A percentile compares a stretch with the other conserved stretches of the same genome.
Conservation (phyloP, 2,888 invertebrate species). For the Pegoplata infirma region DNA sequence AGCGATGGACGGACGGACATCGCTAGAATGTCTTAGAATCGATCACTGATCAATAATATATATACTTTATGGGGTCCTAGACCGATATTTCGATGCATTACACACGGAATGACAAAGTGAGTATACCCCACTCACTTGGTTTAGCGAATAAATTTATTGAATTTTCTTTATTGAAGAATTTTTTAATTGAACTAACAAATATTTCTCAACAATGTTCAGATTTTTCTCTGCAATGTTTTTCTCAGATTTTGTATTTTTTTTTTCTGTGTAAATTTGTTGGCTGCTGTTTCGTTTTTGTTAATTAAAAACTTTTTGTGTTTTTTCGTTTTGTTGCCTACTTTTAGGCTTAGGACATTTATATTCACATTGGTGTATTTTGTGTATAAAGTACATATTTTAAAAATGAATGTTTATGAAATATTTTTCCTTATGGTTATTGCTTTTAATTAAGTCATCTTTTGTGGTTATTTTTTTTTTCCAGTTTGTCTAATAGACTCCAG, state of each 20-base stretch:
- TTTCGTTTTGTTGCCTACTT: constrained; percentile 51
- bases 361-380: not conserved
- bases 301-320: constrained; percentile 49
- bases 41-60: too few relatives aligned
- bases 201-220: too few relatives aligned
- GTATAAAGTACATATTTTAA: too few relatives aligned
- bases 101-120: too few relatives aligned
- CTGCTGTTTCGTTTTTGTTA: constrained; percentile 15
- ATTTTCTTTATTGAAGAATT: too few relatives aligned
- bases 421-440: constrained; percentile 28
- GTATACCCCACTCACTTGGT: too few relatives aligned
- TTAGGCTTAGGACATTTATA: constrained; percentile 13
- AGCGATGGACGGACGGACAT: too few relatives aligned
- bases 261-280: not conserved
- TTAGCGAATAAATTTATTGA: too few relatives aligned
- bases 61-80: too few relatives aligned
- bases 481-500: not conserved
- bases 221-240: not conserved
- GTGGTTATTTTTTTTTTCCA: not conserved
- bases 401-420: constrained; percentile 47
- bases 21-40: too few relatives aligned
- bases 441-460: constrained; percentile 48
- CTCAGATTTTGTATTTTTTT: not conserved
- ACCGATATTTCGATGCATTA: too few relatives aligned
- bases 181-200: too few relatives aligned